A percentile compares a stretch with the other conserved stretches of the same genome.
These are phyloP conservation scores for Anabas testudineus DNA, from an alignment of 2,797 vertebrate species.

Conservation along the genomic window DNA sequence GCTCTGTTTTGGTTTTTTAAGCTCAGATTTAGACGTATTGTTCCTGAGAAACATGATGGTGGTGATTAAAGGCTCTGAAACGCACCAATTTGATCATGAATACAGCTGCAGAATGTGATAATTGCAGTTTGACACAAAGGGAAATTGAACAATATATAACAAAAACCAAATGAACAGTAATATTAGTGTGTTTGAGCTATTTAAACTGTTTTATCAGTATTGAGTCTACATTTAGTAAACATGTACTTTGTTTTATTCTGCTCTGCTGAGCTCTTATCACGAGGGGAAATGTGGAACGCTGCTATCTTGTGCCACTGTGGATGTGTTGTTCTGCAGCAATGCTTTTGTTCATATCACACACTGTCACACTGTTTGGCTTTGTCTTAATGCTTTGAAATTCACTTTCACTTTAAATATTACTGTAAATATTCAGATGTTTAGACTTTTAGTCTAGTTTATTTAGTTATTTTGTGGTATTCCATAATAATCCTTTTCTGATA, in stretches of 20 bases:
- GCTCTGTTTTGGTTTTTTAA: too few relatives aligned
- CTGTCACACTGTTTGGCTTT: constrained; percentile 31
- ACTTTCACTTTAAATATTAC: too few relatives aligned
- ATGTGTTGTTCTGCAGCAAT: constrained; percentile 23
- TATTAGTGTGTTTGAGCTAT: too few relatives aligned
- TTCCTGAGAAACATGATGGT: too few relatives aligned
- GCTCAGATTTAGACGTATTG: too few relatives aligned
- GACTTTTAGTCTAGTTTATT: not conserved
- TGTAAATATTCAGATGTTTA: too few relatives aligned
- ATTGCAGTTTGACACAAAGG: not conserved
- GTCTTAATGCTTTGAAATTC: constrained; percentile 4
- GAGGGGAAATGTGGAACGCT: constrained; percentile 8
- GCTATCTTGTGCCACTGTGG: constrained; percentile 38
- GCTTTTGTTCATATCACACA: constrained; percentile 31
- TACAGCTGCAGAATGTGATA: not conserved
- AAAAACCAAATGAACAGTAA: too few relatives aligned
- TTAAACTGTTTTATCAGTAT: too few relatives aligned
- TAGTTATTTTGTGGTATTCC: too few relatives aligned
- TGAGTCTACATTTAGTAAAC: constrained; percentile 15
- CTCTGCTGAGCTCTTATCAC: constrained; percentile 22
- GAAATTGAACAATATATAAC: not conserved
- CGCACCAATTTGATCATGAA: too few relatives aligned
- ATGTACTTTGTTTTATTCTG: too few relatives aligned
- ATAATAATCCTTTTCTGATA: not conserved
- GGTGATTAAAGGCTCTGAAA: too few relatives aligned